Conservation (phyloP, 2,797 vertebrate species). For the Rhinogobio ventralis region DNA sequence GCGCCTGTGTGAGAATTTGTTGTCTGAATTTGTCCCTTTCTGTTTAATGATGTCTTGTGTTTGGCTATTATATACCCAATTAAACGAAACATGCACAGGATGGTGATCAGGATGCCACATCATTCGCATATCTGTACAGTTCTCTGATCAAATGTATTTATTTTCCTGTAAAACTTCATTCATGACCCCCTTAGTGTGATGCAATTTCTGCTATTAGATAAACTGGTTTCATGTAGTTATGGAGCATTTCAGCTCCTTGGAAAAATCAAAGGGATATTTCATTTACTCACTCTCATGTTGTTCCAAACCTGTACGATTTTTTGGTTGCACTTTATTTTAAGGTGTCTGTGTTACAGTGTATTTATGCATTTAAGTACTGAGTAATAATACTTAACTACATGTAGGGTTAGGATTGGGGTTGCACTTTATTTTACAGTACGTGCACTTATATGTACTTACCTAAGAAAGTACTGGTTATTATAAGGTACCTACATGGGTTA, state of each 20-base stretch:
- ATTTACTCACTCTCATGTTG: not conserved
- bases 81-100: constrained; percentile 37
- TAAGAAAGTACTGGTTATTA: no score
- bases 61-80: constrained; percentile 55
- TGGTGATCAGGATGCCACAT: not conserved
- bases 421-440: not conserved
- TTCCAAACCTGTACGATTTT: not conserved
- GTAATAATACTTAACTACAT: not conserved
- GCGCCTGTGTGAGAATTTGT: constrained; percentile 43
- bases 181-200: not conserved
- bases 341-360: not conserved
- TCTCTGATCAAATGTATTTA: constrained; percentile 55
- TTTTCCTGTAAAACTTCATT: not conserved
- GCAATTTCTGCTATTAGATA: not conserved
- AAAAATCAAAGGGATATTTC: not conserved
- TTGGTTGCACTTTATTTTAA: not conserved
- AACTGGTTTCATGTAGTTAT: not conserved
- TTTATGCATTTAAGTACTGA: not conserved
- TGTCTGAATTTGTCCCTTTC: constrained; percentile 41
- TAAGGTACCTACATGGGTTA: no score
- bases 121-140: constrained; percentile 34
- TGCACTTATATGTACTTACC: no score
- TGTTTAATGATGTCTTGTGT: constrained; percentile 59
- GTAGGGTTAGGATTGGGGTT: not conserved
- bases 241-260: not conserved